Conservation (phyloP, 2,888 invertebrate genomes). For the Odontocerum albicorne region DNA sequence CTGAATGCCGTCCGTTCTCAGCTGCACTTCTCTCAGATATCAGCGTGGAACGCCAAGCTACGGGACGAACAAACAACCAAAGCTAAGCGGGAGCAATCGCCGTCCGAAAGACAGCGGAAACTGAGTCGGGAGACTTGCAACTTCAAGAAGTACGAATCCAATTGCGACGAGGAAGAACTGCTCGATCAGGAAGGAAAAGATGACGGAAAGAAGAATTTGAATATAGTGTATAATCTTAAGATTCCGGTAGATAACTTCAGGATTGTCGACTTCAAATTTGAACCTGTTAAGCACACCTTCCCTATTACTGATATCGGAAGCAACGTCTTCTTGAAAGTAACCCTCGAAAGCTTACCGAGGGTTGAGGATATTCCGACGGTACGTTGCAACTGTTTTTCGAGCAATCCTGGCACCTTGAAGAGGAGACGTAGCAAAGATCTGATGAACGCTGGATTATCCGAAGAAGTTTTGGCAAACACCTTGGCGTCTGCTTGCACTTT, state of each 20-base stretch:
- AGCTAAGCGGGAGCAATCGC: slow-evolving; percentile 32
- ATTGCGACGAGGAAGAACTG: slow-evolving; percentile 46
- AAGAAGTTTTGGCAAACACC: slow-evolving; percentile 25
- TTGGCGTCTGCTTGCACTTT: slow-evolving; percentile 24
- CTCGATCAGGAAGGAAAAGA: slow-evolving; percentile 43
- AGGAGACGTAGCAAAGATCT: slow-evolving; percentile 48
- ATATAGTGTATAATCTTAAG: slow-evolving; percentile 68
- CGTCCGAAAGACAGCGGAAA: slow-evolving; percentile 46
- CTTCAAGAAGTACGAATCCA: slow-evolving; percentile 53
- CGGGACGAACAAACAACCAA: slow-evolving; percentile 32
- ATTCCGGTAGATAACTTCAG: slow-evolving; percentile 65
- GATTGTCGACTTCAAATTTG: slow-evolving; percentile 56
- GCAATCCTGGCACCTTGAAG: slow-evolving; percentile 42
- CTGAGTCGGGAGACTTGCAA: slow-evolving; percentile 56
- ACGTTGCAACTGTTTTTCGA: slow-evolving; percentile 45
- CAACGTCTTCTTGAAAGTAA: slow-evolving; percentile 62
- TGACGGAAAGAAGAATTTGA: slow-evolving; percentile 43
- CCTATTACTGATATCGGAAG: slow-evolving; percentile 69
- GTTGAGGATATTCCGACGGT: slow-evolving; percentile 70
- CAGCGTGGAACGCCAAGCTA: slow-evolving; percentile 78
- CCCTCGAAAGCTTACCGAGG: slow-evolving; percentile 72
- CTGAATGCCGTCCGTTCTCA: slow-evolving; percentile 93
- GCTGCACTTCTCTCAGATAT: slow-evolving; percentile 94
- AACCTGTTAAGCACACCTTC: slow-evolving; percentile 70
- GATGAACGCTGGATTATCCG: slow-evolving; percentile 37